Evolutionary conservation across 2,113 vertebrate genomes (phyloP).

Genomic region (Platysteira castanea): DNA sequence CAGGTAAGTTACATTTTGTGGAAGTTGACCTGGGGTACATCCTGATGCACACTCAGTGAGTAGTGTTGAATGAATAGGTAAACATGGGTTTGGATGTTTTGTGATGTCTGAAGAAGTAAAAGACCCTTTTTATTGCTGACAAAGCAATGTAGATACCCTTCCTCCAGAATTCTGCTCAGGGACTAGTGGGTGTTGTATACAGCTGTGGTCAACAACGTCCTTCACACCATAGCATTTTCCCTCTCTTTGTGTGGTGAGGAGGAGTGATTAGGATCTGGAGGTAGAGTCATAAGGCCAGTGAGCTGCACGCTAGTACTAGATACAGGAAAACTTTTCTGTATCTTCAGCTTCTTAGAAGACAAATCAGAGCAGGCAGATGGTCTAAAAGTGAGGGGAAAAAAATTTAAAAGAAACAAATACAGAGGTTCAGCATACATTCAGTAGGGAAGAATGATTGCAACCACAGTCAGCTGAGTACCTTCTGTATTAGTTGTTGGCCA

Average conservation of each 20-base stretch:
- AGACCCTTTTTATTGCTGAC: neutral
- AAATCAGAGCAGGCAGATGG: neutral
- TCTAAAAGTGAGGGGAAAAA: neutral
- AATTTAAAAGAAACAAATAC: neutral
- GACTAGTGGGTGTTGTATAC: neutral
- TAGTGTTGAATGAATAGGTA: neutral
- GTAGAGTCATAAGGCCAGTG: neutral
- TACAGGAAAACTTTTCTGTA: neutral
- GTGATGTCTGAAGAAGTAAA: neutral
- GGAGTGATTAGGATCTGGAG: neutral
- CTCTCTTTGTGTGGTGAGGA: neutral
- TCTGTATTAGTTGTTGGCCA: neutral
- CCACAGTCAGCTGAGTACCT: neutral
- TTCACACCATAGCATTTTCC: neutral
- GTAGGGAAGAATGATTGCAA: neutral
- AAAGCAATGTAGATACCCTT: neutral
- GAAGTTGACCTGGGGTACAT: neutral
- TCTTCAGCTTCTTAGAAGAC: neutral
- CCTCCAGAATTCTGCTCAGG: neutral
- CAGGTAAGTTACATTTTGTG: neutral
- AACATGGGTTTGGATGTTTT: neutral
- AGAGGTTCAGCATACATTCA: neutral
- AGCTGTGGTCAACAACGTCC: neutral
- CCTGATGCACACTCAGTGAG: neutral
- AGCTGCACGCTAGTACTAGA: neutral